Percentiles rank a stretch among this genome's conserved stretches.
These are phyloP conservation scores for Poeciliopsis turneri DNA, from an alignment of 2,797 vertebrate species.

Conservation along the genomic window DNA sequence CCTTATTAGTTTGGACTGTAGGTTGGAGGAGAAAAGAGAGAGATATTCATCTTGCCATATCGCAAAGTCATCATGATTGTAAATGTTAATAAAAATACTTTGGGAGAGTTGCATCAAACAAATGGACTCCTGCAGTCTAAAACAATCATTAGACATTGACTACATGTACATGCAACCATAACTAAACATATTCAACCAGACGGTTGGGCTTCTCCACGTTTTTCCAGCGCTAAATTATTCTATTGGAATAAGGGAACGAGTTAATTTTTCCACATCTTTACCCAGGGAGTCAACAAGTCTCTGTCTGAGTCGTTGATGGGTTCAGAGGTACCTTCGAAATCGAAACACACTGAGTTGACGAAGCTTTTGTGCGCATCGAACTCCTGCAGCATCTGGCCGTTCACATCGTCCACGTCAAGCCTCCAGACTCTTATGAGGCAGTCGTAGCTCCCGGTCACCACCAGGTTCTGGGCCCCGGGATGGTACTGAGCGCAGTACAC, in stretches of 20 bases:
- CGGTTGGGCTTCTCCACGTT: background rate
- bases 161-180: background rate
- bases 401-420: conserved; percentile 83
- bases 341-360: conserved; percentile 93
- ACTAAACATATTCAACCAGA: background rate
- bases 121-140: too few relatives aligned
- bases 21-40: too few relatives aligned
- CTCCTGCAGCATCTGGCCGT: conserved; percentile 89
- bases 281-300: background rate
- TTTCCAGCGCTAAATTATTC: background rate
- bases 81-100: too few relatives aligned
- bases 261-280: background rate
- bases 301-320: background rate
- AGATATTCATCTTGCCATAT: too few relatives aligned
- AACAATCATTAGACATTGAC: too few relatives aligned
- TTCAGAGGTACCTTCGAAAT: conserved; percentile 86
- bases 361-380: conserved; percentile 91
- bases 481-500: conserved; percentile 94
- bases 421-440: conserved; percentile 90
- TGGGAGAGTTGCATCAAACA: too few relatives aligned
- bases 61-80: too few relatives aligned
- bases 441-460: conserved; percentile 93
- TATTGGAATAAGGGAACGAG: background rate
- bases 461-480: conserved; percentile 83
- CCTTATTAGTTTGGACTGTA: too few relatives aligned